Evolutionary conservation across 2,797 vertebrate genomes (phyloP).

Genomic region (Phylloscopus collybita): DNA sequence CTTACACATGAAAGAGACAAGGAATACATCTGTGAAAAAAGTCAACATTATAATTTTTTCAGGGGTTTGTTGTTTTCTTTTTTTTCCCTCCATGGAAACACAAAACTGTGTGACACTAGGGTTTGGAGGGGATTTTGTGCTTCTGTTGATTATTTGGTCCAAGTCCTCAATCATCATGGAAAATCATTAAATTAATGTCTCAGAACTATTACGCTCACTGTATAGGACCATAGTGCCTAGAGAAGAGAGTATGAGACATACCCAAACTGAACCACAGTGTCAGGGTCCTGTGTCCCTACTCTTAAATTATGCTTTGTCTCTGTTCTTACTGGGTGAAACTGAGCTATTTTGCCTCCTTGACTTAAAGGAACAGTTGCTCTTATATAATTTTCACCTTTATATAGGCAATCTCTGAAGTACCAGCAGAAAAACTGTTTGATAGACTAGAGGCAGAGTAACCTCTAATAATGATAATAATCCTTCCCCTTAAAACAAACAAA

Average conservation of each 20-base stretch:
- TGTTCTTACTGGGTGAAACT: not conserved
- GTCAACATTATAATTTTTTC: not conserved
- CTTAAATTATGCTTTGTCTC: not conserved
- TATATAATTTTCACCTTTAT: not conserved
- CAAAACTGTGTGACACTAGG: not conserved
- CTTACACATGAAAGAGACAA: not conserved
- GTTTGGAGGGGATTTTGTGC: rapidly evolving
- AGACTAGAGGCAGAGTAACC: not conserved
- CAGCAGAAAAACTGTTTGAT: not conserved
- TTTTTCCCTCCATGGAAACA: not conserved
- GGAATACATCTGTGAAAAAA: not conserved
- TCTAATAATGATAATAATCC: not conserved
- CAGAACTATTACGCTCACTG: not conserved
- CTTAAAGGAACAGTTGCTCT: not conserved
- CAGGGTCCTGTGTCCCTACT: not conserved
- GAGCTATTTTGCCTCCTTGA: not conserved
- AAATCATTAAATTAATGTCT: not conserved
- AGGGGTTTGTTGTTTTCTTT: rapidly evolving
- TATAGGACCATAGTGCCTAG: no score
- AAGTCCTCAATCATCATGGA: not conserved
- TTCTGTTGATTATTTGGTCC: not conserved
- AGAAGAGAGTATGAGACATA: not conserved
- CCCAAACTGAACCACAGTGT: not conserved
- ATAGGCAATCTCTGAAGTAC: not conserved
- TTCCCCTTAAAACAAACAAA: not conserved